Evolutionary conservation across 2,888 invertebrate genomes (phyloP).

Genomic region (Catocala sponsa): DNA sequence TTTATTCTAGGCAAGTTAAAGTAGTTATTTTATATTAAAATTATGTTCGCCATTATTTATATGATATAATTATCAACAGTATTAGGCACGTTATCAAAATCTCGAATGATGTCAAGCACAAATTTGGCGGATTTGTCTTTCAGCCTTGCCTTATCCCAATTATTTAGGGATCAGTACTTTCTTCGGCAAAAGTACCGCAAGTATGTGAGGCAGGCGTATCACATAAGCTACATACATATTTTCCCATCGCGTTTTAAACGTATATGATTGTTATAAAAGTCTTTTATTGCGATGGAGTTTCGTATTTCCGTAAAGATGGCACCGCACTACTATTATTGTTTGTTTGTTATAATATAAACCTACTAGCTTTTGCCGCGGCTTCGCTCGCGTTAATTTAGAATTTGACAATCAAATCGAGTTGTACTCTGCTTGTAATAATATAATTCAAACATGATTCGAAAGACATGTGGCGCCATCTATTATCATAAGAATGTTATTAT

Average conservation of each 20-base stretch:
- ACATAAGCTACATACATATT: slow-evolving; percentile 5
- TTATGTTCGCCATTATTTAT: too few species aligned
- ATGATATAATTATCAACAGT: background rate
- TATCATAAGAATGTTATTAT: too few species aligned
- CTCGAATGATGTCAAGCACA: slow-evolving; percentile 9
- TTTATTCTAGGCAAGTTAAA: too few species aligned
- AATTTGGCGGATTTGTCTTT: slow-evolving; percentile 17
- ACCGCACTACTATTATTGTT: too few species aligned
- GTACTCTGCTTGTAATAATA: too few species aligned
- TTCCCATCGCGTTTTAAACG: background rate
- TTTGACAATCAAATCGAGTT: too few species aligned
- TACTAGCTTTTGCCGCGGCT: too few species aligned
- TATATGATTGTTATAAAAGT: background rate
- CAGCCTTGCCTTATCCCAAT: slow-evolving; percentile 26
- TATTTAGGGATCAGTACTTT: slow-evolving; percentile 39
- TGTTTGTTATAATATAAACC: too few species aligned
- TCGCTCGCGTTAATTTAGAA: too few species aligned
- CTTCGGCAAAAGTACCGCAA: background rate
- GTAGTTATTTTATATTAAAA: too few species aligned
- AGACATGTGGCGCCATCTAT: too few species aligned
- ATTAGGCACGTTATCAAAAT: slow-evolving; percentile 5
- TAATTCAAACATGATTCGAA: too few species aligned
- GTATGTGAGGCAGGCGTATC: background rate
- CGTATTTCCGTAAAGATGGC: background rate
- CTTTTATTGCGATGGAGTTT: background rate